Conservation (phyloP, 2,113 vertebrate species). For the Entomyzon cyanotis region DNA sequence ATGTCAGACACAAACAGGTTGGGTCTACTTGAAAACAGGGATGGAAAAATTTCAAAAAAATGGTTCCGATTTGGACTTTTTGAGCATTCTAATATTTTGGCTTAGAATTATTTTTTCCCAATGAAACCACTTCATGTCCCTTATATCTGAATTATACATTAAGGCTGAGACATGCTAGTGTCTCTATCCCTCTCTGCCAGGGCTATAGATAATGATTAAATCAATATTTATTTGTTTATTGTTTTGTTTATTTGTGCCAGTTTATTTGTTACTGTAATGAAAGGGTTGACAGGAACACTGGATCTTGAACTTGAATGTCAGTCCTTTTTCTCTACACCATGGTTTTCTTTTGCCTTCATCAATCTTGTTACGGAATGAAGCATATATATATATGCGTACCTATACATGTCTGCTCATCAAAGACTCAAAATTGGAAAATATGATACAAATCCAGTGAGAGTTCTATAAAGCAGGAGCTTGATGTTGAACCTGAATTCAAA, state of each 20-base stretch:
- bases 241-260: no score
- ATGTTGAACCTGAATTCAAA: background rate
- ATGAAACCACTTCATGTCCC: background rate
- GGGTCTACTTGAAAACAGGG: background rate
- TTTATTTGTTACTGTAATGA: background rate
- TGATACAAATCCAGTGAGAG: background rate
- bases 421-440: background rate
- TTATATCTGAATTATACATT: background rate
- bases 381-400: no score
- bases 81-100: background rate
- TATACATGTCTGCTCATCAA: background rate
- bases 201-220: background rate
- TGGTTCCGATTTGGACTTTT: background rate
- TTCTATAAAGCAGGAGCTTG: background rate
- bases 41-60: background rate
- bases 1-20: background rate
- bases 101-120: background rate
- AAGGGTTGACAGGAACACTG: background rate
- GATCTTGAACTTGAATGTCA: background rate
- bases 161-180: background rate
- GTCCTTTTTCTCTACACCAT: background rate
- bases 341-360: background rate
- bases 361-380: background rate
- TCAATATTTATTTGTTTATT: no score
- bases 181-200: background rate